Conservation (phyloP, 1,140 invertebrate genomes). For the Aricia agestis region DNA sequence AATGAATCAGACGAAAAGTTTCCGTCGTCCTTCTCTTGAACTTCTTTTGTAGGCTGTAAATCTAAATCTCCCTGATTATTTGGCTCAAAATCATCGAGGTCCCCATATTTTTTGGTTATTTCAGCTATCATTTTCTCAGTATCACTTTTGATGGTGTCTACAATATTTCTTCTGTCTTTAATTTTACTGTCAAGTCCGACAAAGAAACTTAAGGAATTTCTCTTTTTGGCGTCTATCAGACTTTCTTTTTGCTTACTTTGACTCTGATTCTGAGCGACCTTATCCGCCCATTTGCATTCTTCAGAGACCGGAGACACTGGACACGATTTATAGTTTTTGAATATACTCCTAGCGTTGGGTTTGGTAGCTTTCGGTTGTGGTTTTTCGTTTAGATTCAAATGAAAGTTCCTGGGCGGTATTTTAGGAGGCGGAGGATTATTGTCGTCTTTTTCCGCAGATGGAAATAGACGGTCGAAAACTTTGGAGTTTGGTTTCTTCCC, state of each 20-base stretch:
- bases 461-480: slow-evolving; percentile 71
- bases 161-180: slow-evolving; percentile 78
- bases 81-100: slow-evolving; percentile 76
- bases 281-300: slow-evolving; percentile 80
- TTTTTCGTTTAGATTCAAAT: slow-evolving; percentile 63
- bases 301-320: slow-evolving; percentile 82
- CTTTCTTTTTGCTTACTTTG: slow-evolving; percentile 36
- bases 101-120: slow-evolving; percentile 78
- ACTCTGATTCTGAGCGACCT: slow-evolving; percentile 45
- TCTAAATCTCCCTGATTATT: slow-evolving; percentile 56
- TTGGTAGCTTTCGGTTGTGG: slow-evolving; percentile 53
- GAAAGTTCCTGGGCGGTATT: slow-evolving; percentile 60
- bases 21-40: slow-evolving; percentile 76
- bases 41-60: slow-evolving; percentile 61
- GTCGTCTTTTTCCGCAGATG: slow-evolving; percentile 38
- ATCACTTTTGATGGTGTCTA: slow-evolving; percentile 78
- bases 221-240: slow-evolving; percentile 56
- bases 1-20: slow-evolving; percentile 87
- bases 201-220: slow-evolving; percentile 77
- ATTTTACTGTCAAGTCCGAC: slow-evolving; percentile 74
- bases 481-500: slow-evolving; percentile 58
- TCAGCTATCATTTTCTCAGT: slow-evolving; percentile 80
- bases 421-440: slow-evolving; percentile 48
- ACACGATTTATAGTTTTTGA: slow-evolving; percentile 82
- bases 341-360: slow-evolving; percentile 76